These are phyloP conservation scores for Pinctada fucata DNA, from an alignment of 2,888 invertebrate genomes.

Conservation along the genomic window DNA sequence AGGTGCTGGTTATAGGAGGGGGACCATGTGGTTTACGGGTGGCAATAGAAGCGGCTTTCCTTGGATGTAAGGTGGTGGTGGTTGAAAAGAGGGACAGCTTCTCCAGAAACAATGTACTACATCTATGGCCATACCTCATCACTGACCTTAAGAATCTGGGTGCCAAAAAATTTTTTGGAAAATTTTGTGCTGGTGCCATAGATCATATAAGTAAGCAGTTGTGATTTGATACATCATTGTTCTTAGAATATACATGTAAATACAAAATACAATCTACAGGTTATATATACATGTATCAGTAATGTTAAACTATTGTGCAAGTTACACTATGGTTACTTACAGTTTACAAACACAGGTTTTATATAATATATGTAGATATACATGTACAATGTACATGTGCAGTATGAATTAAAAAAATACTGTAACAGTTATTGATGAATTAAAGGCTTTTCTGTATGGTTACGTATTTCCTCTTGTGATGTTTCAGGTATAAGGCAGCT, in stretches of 20 bases:
- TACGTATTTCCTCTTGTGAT: no score
- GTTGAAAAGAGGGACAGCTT: conserved; percentile 91
- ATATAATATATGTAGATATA: no score
- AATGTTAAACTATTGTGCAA: not conserved
- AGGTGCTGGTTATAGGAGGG: conserved; percentile 93
- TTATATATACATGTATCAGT: not conserved
- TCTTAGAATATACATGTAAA: no score
- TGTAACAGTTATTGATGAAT: no score
- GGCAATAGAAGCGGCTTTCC: conserved; percentile 96
- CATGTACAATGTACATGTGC: no score
- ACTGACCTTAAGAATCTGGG: conserved; percentile 94
- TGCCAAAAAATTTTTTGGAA: conserved; percentile 98
- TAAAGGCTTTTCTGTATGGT: no score
- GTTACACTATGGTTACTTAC: no score
- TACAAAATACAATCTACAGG: not conserved
- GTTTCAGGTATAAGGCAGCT: conserved; percentile 88
- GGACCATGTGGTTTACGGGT: conserved; percentile 96
- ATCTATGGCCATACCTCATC: conserved; percentile 98
- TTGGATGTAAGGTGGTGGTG: conserved; percentile 95
- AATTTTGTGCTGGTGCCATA: conserved; percentile 98
- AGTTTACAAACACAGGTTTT: no score
- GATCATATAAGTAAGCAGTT: conserved; percentile 91
- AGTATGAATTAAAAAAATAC: no score
- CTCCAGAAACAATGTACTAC: conserved; percentile 92
- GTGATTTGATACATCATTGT: not conserved